phyloP scores from a whole-genome alignment of 2,888 invertebrate genomes.

The Caradrina kadenii region DNA sequence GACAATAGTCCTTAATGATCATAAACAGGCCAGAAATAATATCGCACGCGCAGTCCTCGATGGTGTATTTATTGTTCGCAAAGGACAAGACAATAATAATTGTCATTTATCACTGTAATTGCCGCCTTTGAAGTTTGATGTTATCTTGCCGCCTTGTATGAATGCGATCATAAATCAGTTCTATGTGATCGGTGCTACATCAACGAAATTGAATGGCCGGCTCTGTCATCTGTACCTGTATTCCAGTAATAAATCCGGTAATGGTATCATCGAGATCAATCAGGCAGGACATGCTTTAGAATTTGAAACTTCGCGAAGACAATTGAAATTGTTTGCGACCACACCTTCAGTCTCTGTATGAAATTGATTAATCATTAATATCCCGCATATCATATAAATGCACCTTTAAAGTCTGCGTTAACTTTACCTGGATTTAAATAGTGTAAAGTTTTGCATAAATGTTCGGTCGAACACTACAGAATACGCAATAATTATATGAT shows the following conservation, averaged over 20 bases:
- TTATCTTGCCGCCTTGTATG: slow-evolving; percentile 83
- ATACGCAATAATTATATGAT: slow-evolving; percentile 60
- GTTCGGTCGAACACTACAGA: slow-evolving; percentile 18
- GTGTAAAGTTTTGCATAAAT: slow-evolving; percentile 18
- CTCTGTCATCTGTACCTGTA: slow-evolving; percentile 63
- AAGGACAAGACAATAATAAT: slow-evolving; percentile 85
- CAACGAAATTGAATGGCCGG: slow-evolving; percentile 68
- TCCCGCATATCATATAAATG: slow-evolving; percentile 2
- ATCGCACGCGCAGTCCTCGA: slow-evolving; percentile 80
- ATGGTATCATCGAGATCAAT: slow-evolving; percentile 55
- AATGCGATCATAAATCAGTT: slow-evolving; percentile 78
- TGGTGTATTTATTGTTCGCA: slow-evolving; percentile 86
- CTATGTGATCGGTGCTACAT: slow-evolving; percentile 72
- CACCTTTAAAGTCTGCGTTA: background rate
- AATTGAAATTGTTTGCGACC: slow-evolving; percentile 25
- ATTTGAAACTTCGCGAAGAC: slow-evolving; percentile 22
- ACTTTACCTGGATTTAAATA: slow-evolving; percentile 1
- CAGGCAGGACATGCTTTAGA: slow-evolving; percentile 36
- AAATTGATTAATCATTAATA: slow-evolving; percentile 16
- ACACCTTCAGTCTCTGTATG: background rate
- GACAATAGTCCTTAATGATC: slow-evolving; percentile 88
- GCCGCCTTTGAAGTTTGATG: slow-evolving; percentile 88
- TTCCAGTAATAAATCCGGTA: slow-evolving; percentile 46
- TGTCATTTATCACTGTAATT: slow-evolving; percentile 88
- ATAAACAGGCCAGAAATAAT: slow-evolving; percentile 86